Conservation (phyloP, 2,113 vertebrate genomes). For the Labrus mixtus region DNA sequence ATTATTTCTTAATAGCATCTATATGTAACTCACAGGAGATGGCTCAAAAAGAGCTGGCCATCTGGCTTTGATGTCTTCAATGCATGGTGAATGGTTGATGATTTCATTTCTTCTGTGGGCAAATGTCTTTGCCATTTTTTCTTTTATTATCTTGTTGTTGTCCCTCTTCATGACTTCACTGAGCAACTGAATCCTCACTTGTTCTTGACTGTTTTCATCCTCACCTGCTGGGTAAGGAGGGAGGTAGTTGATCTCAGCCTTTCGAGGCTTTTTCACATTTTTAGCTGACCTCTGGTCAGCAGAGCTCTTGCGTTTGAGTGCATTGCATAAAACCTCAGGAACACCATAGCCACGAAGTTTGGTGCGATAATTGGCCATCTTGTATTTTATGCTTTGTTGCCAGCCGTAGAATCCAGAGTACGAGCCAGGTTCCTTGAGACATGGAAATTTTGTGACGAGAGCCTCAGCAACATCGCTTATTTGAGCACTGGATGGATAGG, state of each 20-base stretch:
- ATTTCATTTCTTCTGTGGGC: constrained; percentile 7
- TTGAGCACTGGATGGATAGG: constrained; percentile 18
- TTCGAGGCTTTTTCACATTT: constrained; percentile 40
- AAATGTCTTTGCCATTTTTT: constrained; percentile 12
- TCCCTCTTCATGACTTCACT: constrained; percentile 2
- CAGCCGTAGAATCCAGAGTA: constrained; percentile 57
- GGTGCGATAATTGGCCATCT: constrained; percentile 55
- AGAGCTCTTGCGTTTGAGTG: constrained; percentile 38
- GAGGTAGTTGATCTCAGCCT: constrained; percentile 51
- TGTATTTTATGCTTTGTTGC: constrained; percentile 54
- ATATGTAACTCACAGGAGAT: constrained; percentile 5
- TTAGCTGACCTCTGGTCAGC: constrained; percentile 34
- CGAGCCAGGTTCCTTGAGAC: constrained; percentile 56
- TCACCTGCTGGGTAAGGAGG: constrained; percentile 45
- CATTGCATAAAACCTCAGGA: constrained; percentile 50
- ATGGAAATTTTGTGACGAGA: constrained; percentile 51
- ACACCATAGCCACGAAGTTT: constrained; percentile 42
- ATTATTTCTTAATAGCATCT: not conserved
- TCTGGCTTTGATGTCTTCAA: constrained; percentile 27
- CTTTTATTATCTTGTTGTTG: constrained; percentile 10
- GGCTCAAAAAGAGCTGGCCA: constrained; percentile 28
- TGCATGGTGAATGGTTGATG: not conserved
- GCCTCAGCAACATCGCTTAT: constrained; percentile 34
- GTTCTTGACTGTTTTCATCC: constrained; percentile 8
- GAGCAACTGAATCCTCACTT: constrained; percentile 13